Percentiles rank a stretch among this genome's conserved stretches.
phyloP scores from a whole-genome alignment of 2,888 invertebrate genomes.

The Bugula neritina region DNA sequence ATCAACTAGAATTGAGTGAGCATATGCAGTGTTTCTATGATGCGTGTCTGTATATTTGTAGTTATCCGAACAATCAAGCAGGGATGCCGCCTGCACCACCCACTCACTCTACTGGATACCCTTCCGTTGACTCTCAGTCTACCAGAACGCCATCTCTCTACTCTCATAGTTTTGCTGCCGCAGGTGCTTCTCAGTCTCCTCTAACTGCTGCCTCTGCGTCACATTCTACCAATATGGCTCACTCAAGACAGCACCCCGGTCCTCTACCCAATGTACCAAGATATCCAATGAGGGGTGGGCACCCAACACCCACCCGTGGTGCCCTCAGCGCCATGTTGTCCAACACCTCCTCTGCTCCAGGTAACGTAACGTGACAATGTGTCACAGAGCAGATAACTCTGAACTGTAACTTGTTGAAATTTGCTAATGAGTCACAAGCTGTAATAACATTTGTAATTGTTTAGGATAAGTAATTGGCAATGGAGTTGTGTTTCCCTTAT shows the following conservation, averaged over 20 bases:
- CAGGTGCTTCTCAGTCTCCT: not conserved
- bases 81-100: not conserved
- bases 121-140: not conserved
- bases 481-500: too few species aligned
- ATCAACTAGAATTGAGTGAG: too few species aligned
- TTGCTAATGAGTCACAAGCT: too few species aligned
- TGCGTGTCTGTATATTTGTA: too few species aligned
- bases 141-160: not conserved
- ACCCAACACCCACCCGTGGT: not conserved
- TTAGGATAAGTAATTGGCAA: too few species aligned
- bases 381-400: too few species aligned
- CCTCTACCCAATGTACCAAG: not conserved
- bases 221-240: not conserved
- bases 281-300: not conserved
- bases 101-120: not conserved
- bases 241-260: not conserved
- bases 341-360: not conserved
- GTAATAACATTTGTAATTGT: too few species aligned
- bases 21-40: too few species aligned
- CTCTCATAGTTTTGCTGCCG: not conserved
- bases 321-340: conserved; percentile 17
- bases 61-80: conserved; percentile 16
- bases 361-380: too few species aligned
- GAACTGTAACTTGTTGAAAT: too few species aligned
- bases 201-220: not conserved